Evolutionary conservation across 2,888 invertebrate genomes (phyloP).

Genomic region (Phania funesta): DNA sequence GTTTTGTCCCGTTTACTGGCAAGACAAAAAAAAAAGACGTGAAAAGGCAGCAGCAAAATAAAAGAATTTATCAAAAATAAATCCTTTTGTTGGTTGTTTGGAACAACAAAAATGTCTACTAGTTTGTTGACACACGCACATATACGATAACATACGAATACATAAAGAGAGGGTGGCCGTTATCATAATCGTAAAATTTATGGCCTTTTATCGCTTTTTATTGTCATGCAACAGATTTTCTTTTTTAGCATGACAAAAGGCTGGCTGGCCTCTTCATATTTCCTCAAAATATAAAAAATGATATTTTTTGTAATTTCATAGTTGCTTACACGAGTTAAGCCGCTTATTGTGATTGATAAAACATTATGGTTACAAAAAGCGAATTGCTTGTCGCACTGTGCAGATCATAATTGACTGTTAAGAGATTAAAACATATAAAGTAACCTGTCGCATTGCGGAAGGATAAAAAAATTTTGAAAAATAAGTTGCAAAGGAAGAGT

Average conservation of each 20-base stretch:
- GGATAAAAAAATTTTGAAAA: not conserved
- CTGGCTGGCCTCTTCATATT: conserved; percentile 14
- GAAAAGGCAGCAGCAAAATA: not conserved
- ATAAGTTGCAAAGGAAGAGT: too few relatives aligned
- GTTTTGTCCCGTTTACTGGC: not conserved
- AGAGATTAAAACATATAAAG: conserved; percentile 38
- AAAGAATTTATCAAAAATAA: conserved; percentile 15
- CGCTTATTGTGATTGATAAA: conserved; percentile 61
- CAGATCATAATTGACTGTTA: conserved; percentile 12
- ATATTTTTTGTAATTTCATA: not conserved
- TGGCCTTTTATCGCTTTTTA: conserved; percentile 59
- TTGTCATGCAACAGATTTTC: conserved; percentile 57
- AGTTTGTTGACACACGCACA: not conserved
- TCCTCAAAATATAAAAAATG: conserved; percentile 11
- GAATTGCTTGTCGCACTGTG: conserved; percentile 2
- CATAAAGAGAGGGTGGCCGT: not conserved
- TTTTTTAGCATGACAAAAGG: not conserved
- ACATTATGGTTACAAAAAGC: conserved; percentile 1
- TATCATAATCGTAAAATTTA: conserved; percentile 56
- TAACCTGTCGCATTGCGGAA: not conserved
- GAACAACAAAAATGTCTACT: conserved; percentile 21
- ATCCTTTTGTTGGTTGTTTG: conserved; percentile 51
- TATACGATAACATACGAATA: not conserved
- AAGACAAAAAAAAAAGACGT: not conserved
- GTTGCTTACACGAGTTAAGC: conserved; percentile 49